Evolutionary conservation across 2,888 invertebrate species (phyloP), one percentile per base, ranked within the genome.

Genomic region (Amiota mariae): DNA sequence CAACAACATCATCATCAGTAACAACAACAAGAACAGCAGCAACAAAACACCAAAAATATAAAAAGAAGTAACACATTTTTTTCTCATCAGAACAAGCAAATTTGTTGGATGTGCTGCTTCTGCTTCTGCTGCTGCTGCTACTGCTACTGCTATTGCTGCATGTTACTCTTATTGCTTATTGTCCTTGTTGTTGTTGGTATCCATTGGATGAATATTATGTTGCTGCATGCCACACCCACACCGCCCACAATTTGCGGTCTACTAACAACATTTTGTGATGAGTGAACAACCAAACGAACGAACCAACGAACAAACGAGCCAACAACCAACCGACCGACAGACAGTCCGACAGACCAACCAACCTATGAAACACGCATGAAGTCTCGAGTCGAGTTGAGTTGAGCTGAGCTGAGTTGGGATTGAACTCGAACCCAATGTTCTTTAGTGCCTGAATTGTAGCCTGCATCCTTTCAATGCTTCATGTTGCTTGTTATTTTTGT

Each of bases 231-330:
- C 85, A 86, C 85, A 86, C 85, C 85, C 85, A 81, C 75, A 77
- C 77, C 78, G 79, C 87, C 87, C 85, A 87, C 86, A 85, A 86
- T 80, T 86, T 86, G 87, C 80, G 87, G 85, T 84, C 80, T 76
- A 79, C 85, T 86, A 86, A 86, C 85, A 82, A 78, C 76, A 78
- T 77, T 36, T 78, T 82, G 82, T 48, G 49, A 51, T 51, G 61
- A 61, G 61, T 48, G 56, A n/a, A 63, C 36, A 46, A n/a, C n/a
- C 11, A n/a, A 24, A 46, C 46, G n/a, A n/a, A 24, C 63, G 36
- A 63, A 36, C 63, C 12, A 24, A 46, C 46, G n/a, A n/a, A 12
- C n/a, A 36, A 6, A 54, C 54, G 54, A 54, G 54, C 54, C 4
- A 3, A 1, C 54, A 54, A 4, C 54, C 1, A 54, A n/a, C 54